Base-by-base conservation (phyloP, 2,113 vertebrate species). In the Colaptes auratus region DNA sequence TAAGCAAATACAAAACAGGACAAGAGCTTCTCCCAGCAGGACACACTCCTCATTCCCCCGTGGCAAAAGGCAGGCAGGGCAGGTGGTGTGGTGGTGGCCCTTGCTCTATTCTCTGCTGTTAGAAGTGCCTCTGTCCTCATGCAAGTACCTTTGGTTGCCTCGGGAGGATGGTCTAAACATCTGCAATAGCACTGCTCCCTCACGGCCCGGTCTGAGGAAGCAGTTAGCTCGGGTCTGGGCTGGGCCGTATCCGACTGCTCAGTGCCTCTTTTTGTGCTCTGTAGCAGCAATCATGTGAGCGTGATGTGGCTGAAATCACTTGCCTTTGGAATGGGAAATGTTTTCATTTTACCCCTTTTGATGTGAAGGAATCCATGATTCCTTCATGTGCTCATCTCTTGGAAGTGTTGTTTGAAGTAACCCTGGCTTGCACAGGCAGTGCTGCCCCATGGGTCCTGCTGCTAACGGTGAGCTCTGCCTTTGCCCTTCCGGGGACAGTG, bases 81-180 rank as follows among this genome's bases (percentile, higher is more conserved):
- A 16, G 50, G 36, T 70, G 56, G 19, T 6, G 42, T 4, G 28
- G 7, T 78, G 53, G 24, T 7, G 18, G 53, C 66, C 63, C 58
- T 52, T 0, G 0, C 33, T 33, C n/a, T 69, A 9, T 6, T 78
- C 15, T 27, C 58, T 82, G 66, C 61, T 2, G 0, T 31, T n/a
- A 10, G 11, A 44, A 61, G 25, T 31, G 56, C 27, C 23, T 70
- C 27, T 2, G 1, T 44, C 48, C 35, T 55, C 10, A 15, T 6
- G 19, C 7, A 5, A 33, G n/a, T 87, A 48, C 33, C 44, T 53
- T 20, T 36, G 86, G 44, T 23, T 70, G 56, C 56, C 61, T 27
- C 50, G n/a, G 89, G n/a, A 65, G 59, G 30, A 5, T 55, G 52
- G 55, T 73, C 67, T 50, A 28, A 82, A 36, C 53, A 48, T 73